These are phyloP conservation scores for Micronycteris hirsuta DNA, from an alignment of 2,113 vertebrate species.

Conservation along the genomic window DNA sequence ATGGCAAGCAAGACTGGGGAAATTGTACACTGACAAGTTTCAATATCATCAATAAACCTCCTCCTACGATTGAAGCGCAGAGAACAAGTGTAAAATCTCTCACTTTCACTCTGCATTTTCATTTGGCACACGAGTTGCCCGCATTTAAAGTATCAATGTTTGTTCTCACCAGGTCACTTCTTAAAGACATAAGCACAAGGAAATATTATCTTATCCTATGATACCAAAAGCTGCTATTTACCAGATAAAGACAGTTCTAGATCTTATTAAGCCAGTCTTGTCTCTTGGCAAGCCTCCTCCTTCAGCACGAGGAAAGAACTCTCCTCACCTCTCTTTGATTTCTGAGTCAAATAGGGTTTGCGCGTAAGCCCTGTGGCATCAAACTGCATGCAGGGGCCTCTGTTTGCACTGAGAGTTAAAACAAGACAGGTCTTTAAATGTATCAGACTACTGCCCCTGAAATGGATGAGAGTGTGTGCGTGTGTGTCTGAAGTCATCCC, in stretches of 20 bases:
- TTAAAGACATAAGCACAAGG: background rate
- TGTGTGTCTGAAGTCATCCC: background rate
- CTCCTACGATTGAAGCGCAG: accelerated
- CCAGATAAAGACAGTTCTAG: background rate
- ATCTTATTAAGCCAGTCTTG: conserved; percentile 1
- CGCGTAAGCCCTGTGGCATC: conserved; percentile 34
- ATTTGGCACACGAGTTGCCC: background rate
- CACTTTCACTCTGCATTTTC: background rate
- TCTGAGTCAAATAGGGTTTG: conserved; percentile 24
- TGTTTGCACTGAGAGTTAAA: background rate
- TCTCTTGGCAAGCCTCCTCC: background rate
- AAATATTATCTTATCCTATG: background rate
- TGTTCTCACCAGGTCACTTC: background rate
- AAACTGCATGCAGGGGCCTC: background rate
- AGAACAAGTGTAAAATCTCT: background rate
- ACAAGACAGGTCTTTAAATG: background rate
- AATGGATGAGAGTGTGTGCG: background rate
- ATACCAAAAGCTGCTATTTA: conserved; percentile 7
- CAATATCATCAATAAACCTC: accelerated
- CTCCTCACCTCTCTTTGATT: conserved; percentile 31
- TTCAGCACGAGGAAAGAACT: background rate
- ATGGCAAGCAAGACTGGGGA: no score
- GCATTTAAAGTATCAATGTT: background rate
- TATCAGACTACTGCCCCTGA: background rate
- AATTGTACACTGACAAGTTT: background rate